Percentiles rank a stretch among this genome's conserved stretches.
Conservation (phyloP, 2,113 vertebrate species). For the Triplophysa tibetana region DNA sequence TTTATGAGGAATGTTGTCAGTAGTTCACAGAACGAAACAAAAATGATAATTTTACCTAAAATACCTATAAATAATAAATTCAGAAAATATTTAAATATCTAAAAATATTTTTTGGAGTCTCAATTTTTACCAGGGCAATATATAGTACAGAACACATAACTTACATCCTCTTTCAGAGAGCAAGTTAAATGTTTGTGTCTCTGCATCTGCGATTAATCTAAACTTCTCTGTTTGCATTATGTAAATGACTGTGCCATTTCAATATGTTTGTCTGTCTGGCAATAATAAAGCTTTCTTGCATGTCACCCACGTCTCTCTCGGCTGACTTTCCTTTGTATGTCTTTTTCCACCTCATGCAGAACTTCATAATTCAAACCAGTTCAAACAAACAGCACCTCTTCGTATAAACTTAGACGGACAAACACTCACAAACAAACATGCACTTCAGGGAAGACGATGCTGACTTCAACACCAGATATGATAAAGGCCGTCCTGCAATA, state of each 20-base stretch:
- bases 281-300: neutral
- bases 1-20: too few species aligned
- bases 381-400: neutral
- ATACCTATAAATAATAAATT: too few species aligned
- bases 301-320: neutral
- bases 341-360: neutral
- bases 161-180: too few species aligned
- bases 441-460: neutral
- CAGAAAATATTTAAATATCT: too few species aligned
- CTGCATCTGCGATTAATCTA: neutral
- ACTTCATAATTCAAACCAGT: neutral
- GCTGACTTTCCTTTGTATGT: neutral
- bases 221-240: constrained; percentile 15
- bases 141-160: too few species aligned
- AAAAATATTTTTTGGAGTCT: too few species aligned
- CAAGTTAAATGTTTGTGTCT: too few species aligned
- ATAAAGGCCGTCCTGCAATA: neutral
- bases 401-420: neutral
- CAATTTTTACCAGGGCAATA: too few species aligned
- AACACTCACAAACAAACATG: neutral
- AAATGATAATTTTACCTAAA: too few species aligned
- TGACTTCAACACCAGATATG: neutral
- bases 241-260: neutral
- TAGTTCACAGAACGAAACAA: too few species aligned
- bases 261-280: neutral